Evolutionary conservation across 2,888 invertebrate species (phyloP).

Genomic region (Sarcophaga subvicina): DNA sequence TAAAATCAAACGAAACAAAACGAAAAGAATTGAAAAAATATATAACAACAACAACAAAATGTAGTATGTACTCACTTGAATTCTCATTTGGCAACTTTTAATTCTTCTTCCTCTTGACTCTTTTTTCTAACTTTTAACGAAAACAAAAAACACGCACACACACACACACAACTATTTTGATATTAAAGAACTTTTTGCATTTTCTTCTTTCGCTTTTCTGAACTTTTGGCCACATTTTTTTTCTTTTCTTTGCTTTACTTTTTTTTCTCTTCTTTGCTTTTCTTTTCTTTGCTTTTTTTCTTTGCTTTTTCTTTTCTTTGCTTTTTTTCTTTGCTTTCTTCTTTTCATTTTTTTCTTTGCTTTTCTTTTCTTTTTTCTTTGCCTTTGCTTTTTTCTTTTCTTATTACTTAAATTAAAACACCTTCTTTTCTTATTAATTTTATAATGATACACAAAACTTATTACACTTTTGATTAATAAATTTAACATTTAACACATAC

Average conservation of each 20-base stretch:
- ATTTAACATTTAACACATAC: too few species aligned
- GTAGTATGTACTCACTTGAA: constrained; percentile 2
- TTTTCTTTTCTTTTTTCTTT: too few species aligned
- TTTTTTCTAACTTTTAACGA: constrained; percentile 5
- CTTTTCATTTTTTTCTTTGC: too few species aligned
- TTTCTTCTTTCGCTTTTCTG: too few species aligned
- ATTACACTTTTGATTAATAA: too few species aligned
- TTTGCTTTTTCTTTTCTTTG: background rate
- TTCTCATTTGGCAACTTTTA: background rate
- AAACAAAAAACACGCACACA: constrained; percentile 31
- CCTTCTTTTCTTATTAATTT: too few species aligned
- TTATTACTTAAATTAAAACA: too few species aligned
- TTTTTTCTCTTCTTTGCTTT: background rate
- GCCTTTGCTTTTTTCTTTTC: too few species aligned
- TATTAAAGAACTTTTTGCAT: too few species aligned
- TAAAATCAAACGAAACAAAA: background rate
- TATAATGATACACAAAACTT: too few species aligned
- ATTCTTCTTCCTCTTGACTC: background rate
- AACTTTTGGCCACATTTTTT: background rate
- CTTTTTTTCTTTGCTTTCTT: background rate
- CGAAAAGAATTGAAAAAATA: background rate
- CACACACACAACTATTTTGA: constrained; percentile 6
- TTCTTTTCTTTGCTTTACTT: background rate
- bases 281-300: too few species aligned
- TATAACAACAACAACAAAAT: background rate